Conservation (phyloP, 2,888 invertebrate species). For the Lottia gigantea region DNA sequence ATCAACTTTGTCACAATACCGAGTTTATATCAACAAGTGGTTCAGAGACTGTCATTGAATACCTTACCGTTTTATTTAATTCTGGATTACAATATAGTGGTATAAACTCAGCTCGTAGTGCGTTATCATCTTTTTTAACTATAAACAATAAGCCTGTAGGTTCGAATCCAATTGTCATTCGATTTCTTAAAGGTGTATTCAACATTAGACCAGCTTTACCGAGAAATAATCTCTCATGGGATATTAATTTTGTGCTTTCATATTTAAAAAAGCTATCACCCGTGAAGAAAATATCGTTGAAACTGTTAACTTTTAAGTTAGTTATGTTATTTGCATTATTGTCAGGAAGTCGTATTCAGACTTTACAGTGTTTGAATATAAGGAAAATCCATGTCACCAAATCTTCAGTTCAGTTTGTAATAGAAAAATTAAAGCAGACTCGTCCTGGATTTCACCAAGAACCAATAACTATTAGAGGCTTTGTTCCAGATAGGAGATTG, state of each 20-base stretch:
- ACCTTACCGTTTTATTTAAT: not conserved
- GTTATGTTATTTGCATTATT: slow-evolving; percentile 13
- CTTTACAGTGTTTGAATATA: slow-evolving; percentile 18
- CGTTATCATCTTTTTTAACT: not conserved
- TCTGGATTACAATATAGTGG: not conserved
- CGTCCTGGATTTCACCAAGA: slow-evolving; percentile 20
- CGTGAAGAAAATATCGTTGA: not conserved
- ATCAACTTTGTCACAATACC: slow-evolving; percentile 8
- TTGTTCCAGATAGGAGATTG: slow-evolving; percentile 3
- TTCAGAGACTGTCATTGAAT: not conserved
- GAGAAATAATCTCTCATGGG: slow-evolving; percentile 11
- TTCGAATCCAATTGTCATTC: slow-evolving; percentile 15
- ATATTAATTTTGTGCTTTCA: slow-evolving; percentile 16
- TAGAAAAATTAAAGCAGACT: slow-evolving; percentile 23
- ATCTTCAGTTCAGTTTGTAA: slow-evolving; percentile 12
- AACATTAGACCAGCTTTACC: slow-evolving; percentile 19
- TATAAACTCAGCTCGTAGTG: not conserved
- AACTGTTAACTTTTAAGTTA: not conserved
- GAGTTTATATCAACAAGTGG: too few relatives aligned
- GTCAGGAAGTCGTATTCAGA: slow-evolving; percentile 17
- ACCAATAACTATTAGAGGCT: slow-evolving; percentile 1
- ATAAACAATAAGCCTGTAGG: not conserved
- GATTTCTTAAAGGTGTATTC: slow-evolving; percentile 27
- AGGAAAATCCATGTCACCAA: slow-evolving; percentile 16
- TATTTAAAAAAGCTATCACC: not conserved